These are phyloP conservation scores for Heliangelus exortis DNA, from an alignment of 2,797 vertebrate genomes.

Conservation along the genomic window DNA sequence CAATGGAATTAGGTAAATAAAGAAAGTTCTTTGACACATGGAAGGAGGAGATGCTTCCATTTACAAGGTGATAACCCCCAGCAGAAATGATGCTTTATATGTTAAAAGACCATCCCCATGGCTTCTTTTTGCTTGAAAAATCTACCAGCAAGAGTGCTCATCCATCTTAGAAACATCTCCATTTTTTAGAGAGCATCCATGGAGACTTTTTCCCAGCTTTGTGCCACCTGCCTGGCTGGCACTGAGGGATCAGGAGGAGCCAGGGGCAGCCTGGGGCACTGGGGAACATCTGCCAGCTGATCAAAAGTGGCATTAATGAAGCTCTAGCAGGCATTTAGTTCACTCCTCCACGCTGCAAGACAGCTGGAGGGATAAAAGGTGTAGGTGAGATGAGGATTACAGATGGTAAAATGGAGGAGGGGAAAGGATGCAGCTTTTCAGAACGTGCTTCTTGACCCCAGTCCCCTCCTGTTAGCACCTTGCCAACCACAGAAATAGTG, in stretches of 20 bases:
- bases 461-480: not conserved
- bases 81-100: not conserved
- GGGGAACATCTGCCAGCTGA: not conserved
- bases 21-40: not conserved
- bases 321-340: not conserved
- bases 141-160: not conserved
- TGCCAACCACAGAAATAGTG: not conserved
- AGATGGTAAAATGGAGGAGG: not conserved
- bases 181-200: not conserved
- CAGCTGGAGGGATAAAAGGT: not conserved
- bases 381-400: not conserved
- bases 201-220: not conserved
- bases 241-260: not conserved
- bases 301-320: constrained; percentile 5
- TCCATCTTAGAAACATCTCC: not conserved
- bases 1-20: not conserved
- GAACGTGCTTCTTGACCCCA: not conserved
- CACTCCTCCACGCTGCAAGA: not conserved
- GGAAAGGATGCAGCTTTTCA: not conserved
- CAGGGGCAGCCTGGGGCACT: not conserved
- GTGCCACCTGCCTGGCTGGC: not conserved
- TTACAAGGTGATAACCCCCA: not conserved
- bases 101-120: not conserved
- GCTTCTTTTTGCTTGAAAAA: not conserved
- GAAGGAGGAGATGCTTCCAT: not conserved